Base-by-base conservation (phyloP, 2,888 invertebrate species). In the Lepetodrilus schrolli region DNA sequence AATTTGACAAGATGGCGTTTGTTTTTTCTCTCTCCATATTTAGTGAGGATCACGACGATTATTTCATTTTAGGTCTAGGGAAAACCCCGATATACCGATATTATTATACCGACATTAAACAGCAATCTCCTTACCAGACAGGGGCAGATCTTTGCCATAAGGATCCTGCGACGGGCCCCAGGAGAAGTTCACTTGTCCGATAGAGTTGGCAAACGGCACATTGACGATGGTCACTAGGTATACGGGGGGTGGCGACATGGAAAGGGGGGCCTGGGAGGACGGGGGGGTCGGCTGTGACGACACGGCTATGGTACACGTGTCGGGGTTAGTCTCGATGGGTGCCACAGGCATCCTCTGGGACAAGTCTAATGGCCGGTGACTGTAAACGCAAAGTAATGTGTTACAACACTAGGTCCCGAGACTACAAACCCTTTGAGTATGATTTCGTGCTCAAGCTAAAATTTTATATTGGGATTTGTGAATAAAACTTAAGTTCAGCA, bases 81-180 rank as follows among this genome's bases (percentile, higher is more conserved):
- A n/a, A n/a, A n/a, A n/a, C n/a, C n/a, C n/a, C n/a, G n/a, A n/a
- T n/a, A n/a, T n/a, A n/a, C n/a, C n/a, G n/a, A n/a, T n/a, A n/a
- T n/a, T n/a, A n/a, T n/a, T n/a, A n/a, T n/a, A n/a, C n/a, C n/a
- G n/a, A n/a, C n/a, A n/a, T n/a, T n/a, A n/a, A n/a, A n/a, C n/a
- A n/a, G n/a, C n/a, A n/a, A n/a, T n/a, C n/a, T n/a, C n/a, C 70
- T 13, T 34, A 79, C 79, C 79, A 43, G 72, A 36, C 43, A 71
- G 78, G 48, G 88, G 88, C 36, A 89, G 72, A 72, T 89, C 89
- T 73, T 83, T 81, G 5, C 87, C 88, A 37, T 76, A 79, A 2
- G 82, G 80, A 73, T 89, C 88, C 66, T 83, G 82, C 1, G 88
- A 87, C 0, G 86, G 83, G 4, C 77, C 70, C 76, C 81, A 84